Evolutionary conservation across 1,140 invertebrate genomes (phyloP), one percentile per base, ranked within the genome.

Genomic region (Drosophila takahashii): DNA sequence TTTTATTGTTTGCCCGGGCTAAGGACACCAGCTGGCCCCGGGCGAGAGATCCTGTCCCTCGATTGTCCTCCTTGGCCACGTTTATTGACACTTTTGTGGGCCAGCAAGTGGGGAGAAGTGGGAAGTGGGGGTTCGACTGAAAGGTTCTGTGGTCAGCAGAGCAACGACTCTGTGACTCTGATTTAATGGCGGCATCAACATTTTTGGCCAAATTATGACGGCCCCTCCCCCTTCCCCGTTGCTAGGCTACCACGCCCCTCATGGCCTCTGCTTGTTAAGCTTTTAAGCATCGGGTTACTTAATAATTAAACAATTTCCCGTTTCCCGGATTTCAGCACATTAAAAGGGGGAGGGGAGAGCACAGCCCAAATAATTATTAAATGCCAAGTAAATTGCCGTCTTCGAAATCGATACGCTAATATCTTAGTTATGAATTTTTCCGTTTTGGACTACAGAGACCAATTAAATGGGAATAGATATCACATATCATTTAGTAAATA

Each of bases 1-100:
- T 87, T 87, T 87, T 87, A 87, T 87, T 87, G 83, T 89, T 89
- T 84, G 83, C 69, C 79, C 66, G 47, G 79, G 62, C 58, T 73
- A 77, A 78, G 78, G 81, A 87, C 76, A 87, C 84, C 64, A 86
- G 83, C 66, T 86, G 83, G 61, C 62, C 9, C 54, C 13, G 10
- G 13, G 29, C 36, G 16, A 11, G 10, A 26, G 48, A 50, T 48
- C 18, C 32, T 11, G 42, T 22, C 44, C 29, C 27, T 13, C 13
- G 16, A 45, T 10, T 13, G 16, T 26, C 18, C 52, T 11, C 5
- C 34, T 29, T 10, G 44, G 36, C 59, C 71, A 39, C 71, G 56
- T 65, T 74, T 75, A 75, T 75, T 75, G 72, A 75, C 72, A 75
- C 72, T 75, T 74, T 34, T 51, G 26, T 9, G 47, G 36, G 37